phyloP scores from a whole-genome alignment of 2,113 vertebrate genomes.

The Glaucidium brasilianum region DNA sequence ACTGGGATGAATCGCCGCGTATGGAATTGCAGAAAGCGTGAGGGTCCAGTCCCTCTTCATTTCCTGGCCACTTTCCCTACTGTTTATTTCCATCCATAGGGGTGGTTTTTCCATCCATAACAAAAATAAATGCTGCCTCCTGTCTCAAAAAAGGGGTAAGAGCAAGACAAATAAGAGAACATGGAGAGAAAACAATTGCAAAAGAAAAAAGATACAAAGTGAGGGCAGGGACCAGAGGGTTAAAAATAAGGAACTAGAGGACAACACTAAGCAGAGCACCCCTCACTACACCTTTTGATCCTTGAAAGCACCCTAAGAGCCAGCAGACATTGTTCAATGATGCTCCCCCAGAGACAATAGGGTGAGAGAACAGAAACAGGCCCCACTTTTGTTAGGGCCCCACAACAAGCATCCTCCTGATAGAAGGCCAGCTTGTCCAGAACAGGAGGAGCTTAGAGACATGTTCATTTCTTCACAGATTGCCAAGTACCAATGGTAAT shows the following conservation, averaged over 20 bases:
- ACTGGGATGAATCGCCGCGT: neutral
- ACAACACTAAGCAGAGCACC: neutral
- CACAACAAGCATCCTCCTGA: neutral
- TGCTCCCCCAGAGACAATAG: neutral
- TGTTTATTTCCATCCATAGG: neutral
- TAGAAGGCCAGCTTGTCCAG: neutral
- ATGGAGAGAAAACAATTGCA: neutral
- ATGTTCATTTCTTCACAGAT: neutral
- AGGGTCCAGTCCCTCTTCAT: neutral
- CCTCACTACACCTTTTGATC: neutral
- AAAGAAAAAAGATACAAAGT: neutral
- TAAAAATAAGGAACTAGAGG: neutral
- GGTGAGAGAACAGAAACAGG: neutral
- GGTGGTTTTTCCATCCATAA: neutral
- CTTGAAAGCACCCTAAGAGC: neutral
- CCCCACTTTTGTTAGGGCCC: neutral
- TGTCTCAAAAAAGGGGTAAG: neutral
- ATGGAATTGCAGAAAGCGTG: neutral
- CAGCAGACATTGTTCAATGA: neutral
- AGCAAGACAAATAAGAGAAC: neutral
- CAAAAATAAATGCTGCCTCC: neutral
- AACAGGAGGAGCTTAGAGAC: neutral
- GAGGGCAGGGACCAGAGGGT: neutral
- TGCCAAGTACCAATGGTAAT: neutral
- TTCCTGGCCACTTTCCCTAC: too few relatives aligned